Conservation (phyloP, 2,797 vertebrate genomes). For the Parotocinclus haroldoi region DNA sequence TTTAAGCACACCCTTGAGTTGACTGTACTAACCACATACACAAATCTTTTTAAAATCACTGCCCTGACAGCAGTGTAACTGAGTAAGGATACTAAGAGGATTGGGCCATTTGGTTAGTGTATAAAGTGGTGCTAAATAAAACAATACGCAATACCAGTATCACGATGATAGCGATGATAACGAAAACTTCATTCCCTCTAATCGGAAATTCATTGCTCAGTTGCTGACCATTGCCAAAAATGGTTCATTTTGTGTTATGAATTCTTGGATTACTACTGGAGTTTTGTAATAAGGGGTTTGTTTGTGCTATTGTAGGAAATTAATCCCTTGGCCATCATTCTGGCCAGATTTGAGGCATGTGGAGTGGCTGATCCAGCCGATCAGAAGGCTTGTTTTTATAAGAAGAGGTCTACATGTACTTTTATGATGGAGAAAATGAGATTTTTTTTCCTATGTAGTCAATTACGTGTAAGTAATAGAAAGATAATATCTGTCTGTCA, state of each 20-base stretch:
- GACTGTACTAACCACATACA: background rate
- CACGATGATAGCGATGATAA: too few species aligned
- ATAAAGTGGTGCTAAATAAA: too few species aligned
- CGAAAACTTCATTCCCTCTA: too few species aligned
- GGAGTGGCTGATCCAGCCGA: too few species aligned
- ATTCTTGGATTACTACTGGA: background rate
- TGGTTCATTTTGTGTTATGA: background rate
- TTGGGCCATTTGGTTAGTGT: background rate
- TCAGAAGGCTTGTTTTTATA: too few species aligned
- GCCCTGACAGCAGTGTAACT: background rate
- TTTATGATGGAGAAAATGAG: background rate
- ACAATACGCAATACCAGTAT: too few species aligned
- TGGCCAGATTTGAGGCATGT: too few species aligned
- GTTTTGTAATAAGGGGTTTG: constrained; percentile 5
- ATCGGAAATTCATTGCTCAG: too few species aligned
- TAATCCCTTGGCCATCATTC: too few species aligned
- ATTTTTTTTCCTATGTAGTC: constrained; percentile 43
- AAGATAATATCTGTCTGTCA: constrained; percentile 26
- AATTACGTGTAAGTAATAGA: constrained; percentile 39
- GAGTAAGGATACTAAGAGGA: background rate
- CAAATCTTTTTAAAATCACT: background rate
- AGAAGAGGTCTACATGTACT: background rate
- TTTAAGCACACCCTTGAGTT: background rate
- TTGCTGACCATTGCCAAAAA: too few species aligned
- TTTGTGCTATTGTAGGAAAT: background rate